Conservation (phyloP, 1,140 invertebrate species). For the Camponotus pennsylvanicus region DNA sequence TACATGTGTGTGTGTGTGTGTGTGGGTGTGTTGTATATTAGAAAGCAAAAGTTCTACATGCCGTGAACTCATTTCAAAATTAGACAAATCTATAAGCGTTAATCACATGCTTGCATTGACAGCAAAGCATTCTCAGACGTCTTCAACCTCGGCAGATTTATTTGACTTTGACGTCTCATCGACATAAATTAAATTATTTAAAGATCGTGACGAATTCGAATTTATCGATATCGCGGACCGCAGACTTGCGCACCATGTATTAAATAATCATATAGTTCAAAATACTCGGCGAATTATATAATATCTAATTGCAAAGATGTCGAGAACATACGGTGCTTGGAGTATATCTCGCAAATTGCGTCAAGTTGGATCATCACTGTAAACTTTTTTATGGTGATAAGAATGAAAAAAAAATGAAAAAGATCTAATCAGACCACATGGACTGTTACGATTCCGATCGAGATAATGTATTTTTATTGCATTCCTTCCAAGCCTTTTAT, state of each 20-base stretch:
- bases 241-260: too few relatives aligned
- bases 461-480: too few relatives aligned
- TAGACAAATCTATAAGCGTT: neutral
- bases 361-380: neutral
- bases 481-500: too few relatives aligned
- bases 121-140: neutral
- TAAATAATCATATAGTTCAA: conserved; percentile 36
- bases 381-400: conserved; percentile 5
- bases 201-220: neutral
- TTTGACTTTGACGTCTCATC: conserved; percentile 38
- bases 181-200: neutral
- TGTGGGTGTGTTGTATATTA: neutral
- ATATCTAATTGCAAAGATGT: conserved; percentile 17
- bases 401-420: neutral
- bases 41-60: neutral
- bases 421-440: neutral
- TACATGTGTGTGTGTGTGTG: neutral
- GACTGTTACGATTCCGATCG: too few relatives aligned
- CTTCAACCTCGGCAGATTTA: conserved; percentile 3
- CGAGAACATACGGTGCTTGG: neutral
- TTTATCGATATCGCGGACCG: neutral
- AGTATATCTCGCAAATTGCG: conserved; percentile 24
- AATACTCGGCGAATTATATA: conserved; percentile 20
- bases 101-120: neutral
- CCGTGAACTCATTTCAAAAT: neutral